These are phyloP conservation scores for Drosophila recens DNA, from an alignment of 2,888 invertebrate species.

Conservation along the genomic window DNA sequence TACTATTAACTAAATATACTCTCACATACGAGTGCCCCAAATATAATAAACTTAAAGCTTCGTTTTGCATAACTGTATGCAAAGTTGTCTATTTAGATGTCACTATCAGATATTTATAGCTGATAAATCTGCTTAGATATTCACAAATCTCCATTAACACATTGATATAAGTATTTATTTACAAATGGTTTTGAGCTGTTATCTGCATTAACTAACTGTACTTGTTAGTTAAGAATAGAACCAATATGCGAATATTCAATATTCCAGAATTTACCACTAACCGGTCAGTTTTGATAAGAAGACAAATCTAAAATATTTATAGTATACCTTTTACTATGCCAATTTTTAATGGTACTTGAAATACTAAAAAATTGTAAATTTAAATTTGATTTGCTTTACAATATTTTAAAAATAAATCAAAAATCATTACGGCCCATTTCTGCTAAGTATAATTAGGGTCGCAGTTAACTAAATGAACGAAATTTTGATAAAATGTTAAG, in stretches of 20 bases:
- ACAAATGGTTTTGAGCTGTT: background rate
- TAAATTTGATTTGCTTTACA: too few species aligned
- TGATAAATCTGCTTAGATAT: constrained; percentile 9
- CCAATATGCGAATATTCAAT: background rate
- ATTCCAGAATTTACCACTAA: background rate
- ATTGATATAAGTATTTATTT: background rate
- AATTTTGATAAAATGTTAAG: too few species aligned
- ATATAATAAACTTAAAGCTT: constrained; percentile 1
- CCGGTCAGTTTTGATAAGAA: background rate
- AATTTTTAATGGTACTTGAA: too few species aligned
- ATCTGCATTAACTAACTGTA: constrained; percentile 1
- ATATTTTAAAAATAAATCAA: too few species aligned
- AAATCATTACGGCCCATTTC: too few species aligned
- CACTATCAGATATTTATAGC: constrained; percentile 6
- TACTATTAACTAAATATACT: constrained; percentile 1
- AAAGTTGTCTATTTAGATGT: constrained; percentile 11
- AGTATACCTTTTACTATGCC: too few species aligned
- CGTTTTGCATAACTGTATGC: constrained; percentile 24
- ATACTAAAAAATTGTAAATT: too few species aligned
- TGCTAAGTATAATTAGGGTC: too few species aligned
- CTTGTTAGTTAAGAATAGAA: background rate
- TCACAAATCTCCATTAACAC: constrained; percentile 4
- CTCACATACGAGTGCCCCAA: background rate
- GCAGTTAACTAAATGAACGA: too few species aligned
- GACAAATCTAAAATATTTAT: background rate